phyloP scores from a whole-genome alignment of 2,888 invertebrate species.

The Macrophya annulata region DNA sequence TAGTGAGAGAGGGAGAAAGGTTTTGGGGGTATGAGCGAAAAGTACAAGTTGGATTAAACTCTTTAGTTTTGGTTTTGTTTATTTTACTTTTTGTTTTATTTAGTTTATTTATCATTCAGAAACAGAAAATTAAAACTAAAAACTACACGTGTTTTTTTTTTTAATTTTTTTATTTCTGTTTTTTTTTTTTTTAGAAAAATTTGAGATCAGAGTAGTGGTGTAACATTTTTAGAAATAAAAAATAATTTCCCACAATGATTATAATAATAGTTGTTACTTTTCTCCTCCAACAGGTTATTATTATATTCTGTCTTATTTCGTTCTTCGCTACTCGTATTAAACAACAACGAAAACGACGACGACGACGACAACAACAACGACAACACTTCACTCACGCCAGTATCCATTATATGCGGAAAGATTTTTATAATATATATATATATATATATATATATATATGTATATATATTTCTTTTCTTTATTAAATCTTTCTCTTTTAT shows the following conservation, averaged over 20 bases:
- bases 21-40: neutral
- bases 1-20: neutral
- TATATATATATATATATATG: neutral
- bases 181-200: neutral
- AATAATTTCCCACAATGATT: neutral
- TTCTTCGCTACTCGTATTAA: conserved; percentile 46
- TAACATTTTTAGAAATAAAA: neutral
- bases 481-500: neutral
- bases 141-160: neutral
- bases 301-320: conserved; percentile 34
- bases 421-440: neutral
- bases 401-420: conserved; percentile 68
- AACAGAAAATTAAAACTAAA: neutral
- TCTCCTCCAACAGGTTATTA: too few species aligned
- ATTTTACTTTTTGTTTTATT: neutral
- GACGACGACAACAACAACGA: conserved; percentile 33
- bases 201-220: neutral
- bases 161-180: neutral
- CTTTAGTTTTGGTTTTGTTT: neutral
- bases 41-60: neutral
- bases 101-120: neutral
- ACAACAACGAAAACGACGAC: conserved; percentile 37
- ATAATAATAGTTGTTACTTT: neutral
- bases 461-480: neutral
- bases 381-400: conserved; percentile 67